Conservation (phyloP, 1,140 invertebrate species). For the Macrobrachium rosenbergii region DNA sequence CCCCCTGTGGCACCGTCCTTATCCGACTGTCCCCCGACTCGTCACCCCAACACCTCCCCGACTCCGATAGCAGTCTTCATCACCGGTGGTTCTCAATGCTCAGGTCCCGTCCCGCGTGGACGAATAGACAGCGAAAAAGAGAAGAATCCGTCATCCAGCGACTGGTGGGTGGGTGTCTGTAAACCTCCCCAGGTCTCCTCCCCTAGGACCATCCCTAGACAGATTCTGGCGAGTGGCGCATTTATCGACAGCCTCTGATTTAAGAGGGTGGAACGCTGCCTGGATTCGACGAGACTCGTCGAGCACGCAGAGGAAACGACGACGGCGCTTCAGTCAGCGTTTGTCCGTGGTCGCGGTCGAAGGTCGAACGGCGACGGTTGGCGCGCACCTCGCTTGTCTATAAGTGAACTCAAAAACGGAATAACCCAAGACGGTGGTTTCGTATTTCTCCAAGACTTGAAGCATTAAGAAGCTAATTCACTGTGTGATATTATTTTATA, state of each 20-base stretch:
- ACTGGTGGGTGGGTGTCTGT: too few species aligned
- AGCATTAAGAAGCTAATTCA: too few species aligned
- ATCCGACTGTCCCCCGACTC: neutral
- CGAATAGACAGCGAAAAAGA: neutral
- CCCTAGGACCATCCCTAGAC: too few species aligned
- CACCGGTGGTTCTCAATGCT: neutral
- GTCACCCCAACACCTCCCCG: neutral
- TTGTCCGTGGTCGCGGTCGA: slow-evolving; percentile 13
- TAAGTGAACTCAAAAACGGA: neutral
- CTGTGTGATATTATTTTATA: too few species aligned
- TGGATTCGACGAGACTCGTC: too few species aligned
- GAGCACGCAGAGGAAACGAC: too few species aligned
- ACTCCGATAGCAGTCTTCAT: neutral
- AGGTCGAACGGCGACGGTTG: neutral
- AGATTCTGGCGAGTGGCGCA: too few species aligned
- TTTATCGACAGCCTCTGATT: too few species aligned
- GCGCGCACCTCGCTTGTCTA: neutral
- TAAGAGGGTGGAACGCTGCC: too few species aligned
- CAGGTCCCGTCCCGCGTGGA: neutral
- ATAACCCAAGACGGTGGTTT: neutral
- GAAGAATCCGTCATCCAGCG: neutral
- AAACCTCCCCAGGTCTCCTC: too few species aligned
- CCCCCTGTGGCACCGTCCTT: neutral
- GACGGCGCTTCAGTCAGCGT: neutral
- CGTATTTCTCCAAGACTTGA: too few species aligned